phyloP scores from a whole-genome alignment of 2,113 vertebrate species.

The Antechinus flavipes region DNA sequence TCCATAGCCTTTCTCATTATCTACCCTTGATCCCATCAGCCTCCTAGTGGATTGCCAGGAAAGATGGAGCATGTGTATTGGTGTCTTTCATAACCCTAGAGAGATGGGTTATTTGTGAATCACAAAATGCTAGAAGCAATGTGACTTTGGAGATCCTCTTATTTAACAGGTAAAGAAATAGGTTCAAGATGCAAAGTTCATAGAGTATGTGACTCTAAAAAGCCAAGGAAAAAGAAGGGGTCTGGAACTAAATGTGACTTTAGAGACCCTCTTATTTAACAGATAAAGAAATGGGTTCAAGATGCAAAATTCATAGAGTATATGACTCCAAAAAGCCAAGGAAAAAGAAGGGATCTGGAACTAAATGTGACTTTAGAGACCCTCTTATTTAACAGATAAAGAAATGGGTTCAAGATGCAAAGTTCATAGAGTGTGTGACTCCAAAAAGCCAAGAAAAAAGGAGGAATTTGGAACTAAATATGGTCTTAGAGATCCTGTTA shows the following conservation, averaged over 20 bases:
- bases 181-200: not conserved
- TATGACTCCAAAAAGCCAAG: too few relatives aligned
- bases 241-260: not conserved
- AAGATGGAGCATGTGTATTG: constrained; percentile 47
- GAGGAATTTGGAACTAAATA: not conserved
- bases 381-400: not conserved
- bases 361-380: not conserved
- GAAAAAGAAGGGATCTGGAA: too few relatives aligned
- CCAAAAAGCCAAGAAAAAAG: too few relatives aligned
- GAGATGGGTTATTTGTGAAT: not conserved
- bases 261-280: not conserved
- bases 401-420: not conserved
- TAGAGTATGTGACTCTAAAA: too few relatives aligned
- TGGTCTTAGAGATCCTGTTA: not conserved
- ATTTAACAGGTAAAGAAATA: not conserved
- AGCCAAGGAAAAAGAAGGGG: too few relatives aligned
- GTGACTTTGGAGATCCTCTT: not conserved
- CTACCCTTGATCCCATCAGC: constrained; percentile 50
- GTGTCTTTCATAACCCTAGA: constrained; percentile 45
- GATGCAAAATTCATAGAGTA: not conserved
- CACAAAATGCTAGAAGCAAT: not conserved
- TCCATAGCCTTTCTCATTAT: constrained; percentile 62
- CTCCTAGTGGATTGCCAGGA: constrained; percentile 49
- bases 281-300: not conserved
- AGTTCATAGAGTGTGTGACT: not conserved